Evolutionary conservation across 2,113 vertebrate genomes (phyloP), one percentile per base, ranked within the genome.

Genomic region (Spea multiplicata): DNA sequence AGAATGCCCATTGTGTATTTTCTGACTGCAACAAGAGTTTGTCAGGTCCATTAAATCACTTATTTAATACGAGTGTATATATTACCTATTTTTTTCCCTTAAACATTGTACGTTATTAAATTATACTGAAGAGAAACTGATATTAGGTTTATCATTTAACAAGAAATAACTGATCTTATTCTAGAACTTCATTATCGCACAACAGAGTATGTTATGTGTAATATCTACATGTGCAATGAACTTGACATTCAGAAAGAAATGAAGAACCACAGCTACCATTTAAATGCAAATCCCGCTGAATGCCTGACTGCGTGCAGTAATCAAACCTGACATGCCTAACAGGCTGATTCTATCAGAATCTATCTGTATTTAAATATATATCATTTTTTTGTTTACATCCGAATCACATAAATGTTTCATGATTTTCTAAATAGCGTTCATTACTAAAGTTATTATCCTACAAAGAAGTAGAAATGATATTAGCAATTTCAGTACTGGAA

Each of bases 251-350:
- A 67, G 73, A 68, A 64, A 46, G 71, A 74, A 80, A 74, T 80
- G 61, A 73, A 49, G 45, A 17, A 16, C 71, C 65, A 73, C 62
- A 68, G 68, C 53, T 74, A 71, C 78, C 78, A 80, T 80, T 64
- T 80, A 80, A 80, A 80, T 80, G 78, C 78, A 80, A 80, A 80
- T 80, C 52, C 64, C 64, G 74, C 74, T 73, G 71, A 80, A 52
- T 73, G 78, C 71, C 65, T 73, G 59, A 50, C 71, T 48, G 53
- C 59, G 65, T 71, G 10, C 65, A 46, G 49, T 80, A 80, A 80
- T 80, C 78, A 50, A 48, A 68, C 64, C 64, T 66, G 78, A 74
- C 78, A 74, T 80, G 71, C 71, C 13, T 80, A 80, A 80, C 78
- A 80, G 67, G 78, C n/a, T 74, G 78, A 80, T 80, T 73, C 64